Base-by-base conservation (phyloP, 2,113 vertebrate genomes). In the Tinamus guttatus region DNA sequence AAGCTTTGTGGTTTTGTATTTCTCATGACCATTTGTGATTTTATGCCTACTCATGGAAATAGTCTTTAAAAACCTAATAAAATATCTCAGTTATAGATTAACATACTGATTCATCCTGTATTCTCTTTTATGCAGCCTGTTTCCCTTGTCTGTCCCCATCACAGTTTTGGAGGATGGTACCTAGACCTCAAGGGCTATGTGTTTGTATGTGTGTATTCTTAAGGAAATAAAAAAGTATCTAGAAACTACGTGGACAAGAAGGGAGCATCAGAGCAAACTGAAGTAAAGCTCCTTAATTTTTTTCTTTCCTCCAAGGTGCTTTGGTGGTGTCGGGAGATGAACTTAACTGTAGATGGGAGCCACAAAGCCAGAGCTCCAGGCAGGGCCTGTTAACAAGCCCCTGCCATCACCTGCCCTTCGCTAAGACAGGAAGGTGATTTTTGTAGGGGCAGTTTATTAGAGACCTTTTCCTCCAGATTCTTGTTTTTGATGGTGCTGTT, bases 41-140 rank as follows among this genome's bases (percentile, higher is more conserved):
- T 64, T 69, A 49, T 56, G 58, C 20, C 47, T 79, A 1, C n/a
- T 52, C 49, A 41, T 56, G 49, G 45, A 74, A 94, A 45, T 2
- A 2, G 18, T 30, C 8, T 12, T 15, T 90, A 60, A 82, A 82
- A 58, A 65, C 32, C 24, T 38, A 71, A 27, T 82, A 78, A 63
- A 59, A 36, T 64, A 32, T 8, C 49, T 41, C 45, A 27, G 32
- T 56, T 84, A n/a, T 40, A 65, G 83, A 11, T 67, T 34, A 78
- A 52, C 58, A 3, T 8, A 15, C 20, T 85, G 40, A 3, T 76
- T 80, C 71, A 21, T 52, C 49, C 38, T 2, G 0, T 40, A 1
- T 88, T 81, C 56, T 41, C 54, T 51, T 69, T 19, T 20, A 4
- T 5, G 0, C 52, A n/a, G 14, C 0, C 1, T 1, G 0, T 68